A percentile compares a stretch with the other conserved stretches of the same genome.
Evolutionary conservation across 2,888 invertebrate genomes (phyloP).

Genomic region (Limnephilus rhombicus): DNA sequence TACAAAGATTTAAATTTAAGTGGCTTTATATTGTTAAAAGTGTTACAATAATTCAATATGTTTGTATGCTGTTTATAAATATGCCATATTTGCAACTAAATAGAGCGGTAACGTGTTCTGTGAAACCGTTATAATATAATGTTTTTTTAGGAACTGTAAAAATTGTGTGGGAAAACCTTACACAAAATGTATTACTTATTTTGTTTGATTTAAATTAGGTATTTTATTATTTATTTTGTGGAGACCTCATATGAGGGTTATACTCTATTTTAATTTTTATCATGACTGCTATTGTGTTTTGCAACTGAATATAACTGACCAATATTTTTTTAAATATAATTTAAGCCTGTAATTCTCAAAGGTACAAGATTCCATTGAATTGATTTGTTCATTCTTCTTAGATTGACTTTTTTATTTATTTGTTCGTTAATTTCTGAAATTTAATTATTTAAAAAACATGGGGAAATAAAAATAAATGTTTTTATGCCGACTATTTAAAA

Average conservation of each 20-base stretch:
- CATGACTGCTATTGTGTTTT: neutral
- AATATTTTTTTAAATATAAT: neutral
- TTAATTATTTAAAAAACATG: neutral
- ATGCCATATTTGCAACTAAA: neutral
- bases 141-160: neutral
- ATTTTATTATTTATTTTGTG: neutral
- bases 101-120: neutral
- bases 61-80: neutral
- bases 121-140: neutral
- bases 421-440: neutral
- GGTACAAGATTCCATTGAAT: neutral
- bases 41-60: neutral
- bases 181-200: neutral
- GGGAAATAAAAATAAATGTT: neutral
- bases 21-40: neutral
- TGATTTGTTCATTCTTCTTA: too few species aligned
- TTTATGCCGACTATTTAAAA: neutral
- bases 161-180: neutral
- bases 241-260: neutral
- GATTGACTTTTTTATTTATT: too few species aligned
- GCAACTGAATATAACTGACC: neutral
- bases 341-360: neutral
- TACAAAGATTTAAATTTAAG: neutral
- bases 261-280: neutral
- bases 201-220: neutral